Evolutionary conservation across 1,140 invertebrate species (phyloP).

Genomic region (Thalassaphorura encarpata): DNA sequence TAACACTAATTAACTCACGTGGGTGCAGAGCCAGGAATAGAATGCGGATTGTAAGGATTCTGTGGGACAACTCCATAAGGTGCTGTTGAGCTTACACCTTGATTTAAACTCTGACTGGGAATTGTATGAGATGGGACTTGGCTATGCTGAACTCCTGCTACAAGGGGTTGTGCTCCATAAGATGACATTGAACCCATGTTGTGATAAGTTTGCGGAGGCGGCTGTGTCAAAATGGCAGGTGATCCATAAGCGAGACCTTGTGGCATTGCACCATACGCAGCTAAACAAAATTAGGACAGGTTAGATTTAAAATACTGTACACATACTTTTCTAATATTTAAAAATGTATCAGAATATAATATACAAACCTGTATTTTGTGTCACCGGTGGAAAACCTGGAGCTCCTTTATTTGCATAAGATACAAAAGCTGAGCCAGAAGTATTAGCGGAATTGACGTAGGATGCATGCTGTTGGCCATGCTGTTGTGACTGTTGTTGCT

Average conservation of each 20-base stretch:
- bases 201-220: not conserved
- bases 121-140: not conserved
- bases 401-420: conserved; percentile 22
- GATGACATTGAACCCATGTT: not conserved
- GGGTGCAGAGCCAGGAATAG: not conserved
- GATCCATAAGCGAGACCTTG: conserved; percentile 1
- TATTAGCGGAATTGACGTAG: conserved; percentile 18
- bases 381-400: conserved; percentile 27
- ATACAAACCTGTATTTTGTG: conserved; percentile 5
- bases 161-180: conserved; percentile 1
- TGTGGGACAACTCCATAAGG: not conserved
- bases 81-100: not conserved
- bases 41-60: not conserved
- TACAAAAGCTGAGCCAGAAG: conserved; percentile 29
- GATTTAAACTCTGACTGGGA: not conserved
- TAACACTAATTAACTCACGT: too few species aligned
- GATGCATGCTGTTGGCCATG: conserved; percentile 9
- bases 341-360: not conserved
- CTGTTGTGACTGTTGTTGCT: not conserved
- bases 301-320: not conserved
- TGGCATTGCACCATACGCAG: not conserved
- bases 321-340: not conserved
- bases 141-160: not conserved
- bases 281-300: not conserved
- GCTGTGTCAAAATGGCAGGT: conserved; percentile 1